phyloP scores from a whole-genome alignment of 1,140 invertebrate species.

The Leguminivora glycinivorella region DNA sequence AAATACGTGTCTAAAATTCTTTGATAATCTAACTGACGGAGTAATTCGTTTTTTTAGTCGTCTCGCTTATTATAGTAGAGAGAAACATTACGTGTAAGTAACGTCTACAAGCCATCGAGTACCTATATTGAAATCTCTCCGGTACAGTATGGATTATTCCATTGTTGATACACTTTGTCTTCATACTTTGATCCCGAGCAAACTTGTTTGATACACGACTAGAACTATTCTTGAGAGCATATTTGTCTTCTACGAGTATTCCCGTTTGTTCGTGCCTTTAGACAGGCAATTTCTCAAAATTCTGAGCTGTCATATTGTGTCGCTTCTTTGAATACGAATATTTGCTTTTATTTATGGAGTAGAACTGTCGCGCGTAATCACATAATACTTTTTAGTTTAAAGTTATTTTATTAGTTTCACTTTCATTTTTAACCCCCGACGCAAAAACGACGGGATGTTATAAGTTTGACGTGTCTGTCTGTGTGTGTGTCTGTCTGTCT shows the following conservation, averaged over 20 bases:
- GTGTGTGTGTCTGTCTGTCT: too few relatives aligned
- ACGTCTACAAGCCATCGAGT: neutral
- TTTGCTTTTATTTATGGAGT: neutral
- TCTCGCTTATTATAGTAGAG: too few relatives aligned
- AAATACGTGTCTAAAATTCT: too few relatives aligned
- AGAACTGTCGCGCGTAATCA: neutral
- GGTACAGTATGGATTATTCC: neutral
- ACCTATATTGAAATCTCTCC: neutral
- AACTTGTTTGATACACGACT: constrained; percentile 4
- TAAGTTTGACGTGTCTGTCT: too few relatives aligned
- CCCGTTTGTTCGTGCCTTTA: neutral
- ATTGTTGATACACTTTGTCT: constrained; percentile 6
- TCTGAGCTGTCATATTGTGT: constrained; percentile 1
- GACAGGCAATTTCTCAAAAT: constrained; percentile 13
- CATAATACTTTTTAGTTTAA: neutral
- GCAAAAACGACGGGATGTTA: too few relatives aligned
- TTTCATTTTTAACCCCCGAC: too few relatives aligned
- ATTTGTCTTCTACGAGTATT: neutral
- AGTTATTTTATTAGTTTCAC: too few relatives aligned
- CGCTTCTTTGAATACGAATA: neutral
- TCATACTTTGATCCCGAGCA: constrained; percentile 1
- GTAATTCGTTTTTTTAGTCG: too few relatives aligned
- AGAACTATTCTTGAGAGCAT: neutral
- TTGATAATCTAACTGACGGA: too few relatives aligned
- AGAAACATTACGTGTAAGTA: too few relatives aligned